Conservation (phyloP, 2,797 vertebrate genomes). For the Ctenosaura bakeri region DNA sequence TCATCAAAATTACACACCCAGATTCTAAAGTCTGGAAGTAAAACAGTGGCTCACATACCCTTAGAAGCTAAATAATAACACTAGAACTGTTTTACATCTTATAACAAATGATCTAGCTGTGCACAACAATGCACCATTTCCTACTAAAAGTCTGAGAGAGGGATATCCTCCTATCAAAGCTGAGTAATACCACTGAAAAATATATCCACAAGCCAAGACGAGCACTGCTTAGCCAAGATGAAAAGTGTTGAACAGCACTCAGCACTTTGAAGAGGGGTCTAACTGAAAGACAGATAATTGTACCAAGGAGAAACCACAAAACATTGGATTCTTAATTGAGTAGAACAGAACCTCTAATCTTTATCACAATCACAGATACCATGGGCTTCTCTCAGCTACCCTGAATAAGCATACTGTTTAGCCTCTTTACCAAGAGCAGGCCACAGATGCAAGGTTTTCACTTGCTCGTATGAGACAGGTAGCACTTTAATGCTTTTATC, state of each 20-base stretch:
- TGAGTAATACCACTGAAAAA: constrained; percentile 44
- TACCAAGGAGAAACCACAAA: constrained; percentile 30
- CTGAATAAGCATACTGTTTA: constrained; percentile 15
- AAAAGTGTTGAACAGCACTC: constrained; percentile 51
- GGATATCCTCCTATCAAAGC: constrained; percentile 47
- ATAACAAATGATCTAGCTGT: constrained; percentile 65
- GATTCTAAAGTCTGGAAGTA: constrained; percentile 65
- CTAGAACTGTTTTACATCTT: constrained; percentile 66
- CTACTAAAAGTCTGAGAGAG: constrained; percentile 52
- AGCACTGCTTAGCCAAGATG: constrained; percentile 57
- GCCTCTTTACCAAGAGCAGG: constrained; percentile 45
- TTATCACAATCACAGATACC: neutral
- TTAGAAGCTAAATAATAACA: constrained; percentile 71
- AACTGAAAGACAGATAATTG: constrained; percentile 45
- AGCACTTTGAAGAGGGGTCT: constrained; percentile 41
- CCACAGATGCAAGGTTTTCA: constrained; percentile 3
- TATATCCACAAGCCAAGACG: constrained; percentile 39
- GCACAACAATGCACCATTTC: constrained; percentile 65
- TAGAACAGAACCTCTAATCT: constrained; percentile 2
- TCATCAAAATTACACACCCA: constrained; percentile 59
- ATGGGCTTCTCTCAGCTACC: neutral
- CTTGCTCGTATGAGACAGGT: neutral
- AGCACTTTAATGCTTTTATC: constrained; percentile 26
- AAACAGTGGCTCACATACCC: constrained; percentile 68
- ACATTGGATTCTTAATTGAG: neutral